phyloP scores from a whole-genome alignment of 2,888 invertebrate species.

The Atethmia centrago region DNA sequence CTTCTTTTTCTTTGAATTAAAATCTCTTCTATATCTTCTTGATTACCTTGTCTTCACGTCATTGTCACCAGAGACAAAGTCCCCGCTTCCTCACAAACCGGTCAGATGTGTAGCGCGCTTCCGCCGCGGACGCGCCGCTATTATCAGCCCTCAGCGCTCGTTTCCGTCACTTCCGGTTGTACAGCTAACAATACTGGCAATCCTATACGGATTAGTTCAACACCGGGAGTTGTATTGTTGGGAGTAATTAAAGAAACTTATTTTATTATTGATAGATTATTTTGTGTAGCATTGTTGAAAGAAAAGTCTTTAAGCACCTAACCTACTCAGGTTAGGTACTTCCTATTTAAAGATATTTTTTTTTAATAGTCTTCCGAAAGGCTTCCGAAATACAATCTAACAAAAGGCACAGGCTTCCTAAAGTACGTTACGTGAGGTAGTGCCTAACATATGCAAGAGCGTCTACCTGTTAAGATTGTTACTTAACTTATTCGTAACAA shows the following conservation, averaged over 20 bases:
- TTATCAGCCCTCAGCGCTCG: constrained; percentile 64
- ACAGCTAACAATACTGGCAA: constrained; percentile 52
- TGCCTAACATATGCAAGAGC: too few species aligned
- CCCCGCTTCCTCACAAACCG: constrained; percentile 55
- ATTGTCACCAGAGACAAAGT: constrained; percentile 63
- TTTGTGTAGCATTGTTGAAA: background rate
- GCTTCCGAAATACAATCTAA: background rate
- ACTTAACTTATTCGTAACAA: too few species aligned
- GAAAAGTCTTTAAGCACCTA: background rate
- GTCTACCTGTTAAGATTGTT: too few species aligned
- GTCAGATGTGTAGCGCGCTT: constrained; percentile 58
- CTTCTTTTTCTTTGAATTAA: background rate
- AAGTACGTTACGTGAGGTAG: too few species aligned
- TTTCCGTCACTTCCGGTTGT: constrained; percentile 65
- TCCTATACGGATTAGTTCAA: constrained; percentile 37
- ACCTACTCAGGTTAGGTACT: too few species aligned
- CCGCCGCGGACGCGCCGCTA: constrained; percentile 59
- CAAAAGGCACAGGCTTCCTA: background rate
- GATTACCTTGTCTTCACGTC: background rate
- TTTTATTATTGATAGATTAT: constrained; percentile 3
- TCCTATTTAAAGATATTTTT: too few species aligned
- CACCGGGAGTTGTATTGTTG: constrained; percentile 13
- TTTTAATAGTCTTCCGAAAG: too few species aligned
- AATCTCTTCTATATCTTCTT: background rate
- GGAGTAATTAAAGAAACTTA: constrained; percentile 12